Percentiles rank a stretch among this genome's conserved stretches.
phyloP scores from a whole-genome alignment of 2,888 invertebrate genomes.

The Abrostola triplasia region DNA sequence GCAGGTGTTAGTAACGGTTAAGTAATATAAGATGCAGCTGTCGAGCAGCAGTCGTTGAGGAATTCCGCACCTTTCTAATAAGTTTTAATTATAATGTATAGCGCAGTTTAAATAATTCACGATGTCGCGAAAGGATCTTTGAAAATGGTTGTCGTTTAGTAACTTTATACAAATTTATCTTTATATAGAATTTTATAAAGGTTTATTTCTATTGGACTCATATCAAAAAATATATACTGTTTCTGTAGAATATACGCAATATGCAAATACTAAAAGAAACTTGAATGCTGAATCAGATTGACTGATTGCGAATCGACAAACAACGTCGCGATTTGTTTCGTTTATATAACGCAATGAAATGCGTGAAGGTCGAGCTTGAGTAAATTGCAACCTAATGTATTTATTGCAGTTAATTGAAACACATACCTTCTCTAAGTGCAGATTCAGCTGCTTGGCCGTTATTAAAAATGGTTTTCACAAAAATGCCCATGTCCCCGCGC shows the following conservation, averaged over 20 bases:
- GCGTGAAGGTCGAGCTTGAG: background rate
- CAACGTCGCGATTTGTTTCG: background rate
- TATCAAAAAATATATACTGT: too few species aligned
- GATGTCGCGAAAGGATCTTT: background rate
- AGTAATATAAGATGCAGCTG: slow-evolving; percentile 68
- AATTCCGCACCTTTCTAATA: slow-evolving; percentile 48
- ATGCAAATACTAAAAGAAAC: too few species aligned
- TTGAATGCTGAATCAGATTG: background rate
- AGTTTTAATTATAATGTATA: slow-evolving; percentile 21
- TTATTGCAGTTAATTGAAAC: background rate
- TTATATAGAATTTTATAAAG: too few species aligned
- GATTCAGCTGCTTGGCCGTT: slow-evolving; percentile 95
- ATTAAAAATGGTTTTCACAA: slow-evolving; percentile 95
- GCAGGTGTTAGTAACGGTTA: slow-evolving; percentile 60
- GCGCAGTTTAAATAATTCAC: slow-evolving; percentile 12
- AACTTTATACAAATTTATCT: too few species aligned
- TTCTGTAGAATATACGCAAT: too few species aligned
- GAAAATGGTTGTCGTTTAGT: background rate
- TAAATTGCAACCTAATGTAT: background rate
- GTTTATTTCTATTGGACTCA: too few species aligned
- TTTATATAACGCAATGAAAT: slow-evolving; percentile 7
- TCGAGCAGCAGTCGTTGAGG: slow-evolving; percentile 62
- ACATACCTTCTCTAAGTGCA: slow-evolving; percentile 93
- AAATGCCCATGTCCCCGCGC: slow-evolving; percentile 95
- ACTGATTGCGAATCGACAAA: slow-evolving; percentile 5